phyloP scores from a whole-genome alignment of 2,113 vertebrate genomes.

The Misgurnus anguillicaudatus region DNA sequence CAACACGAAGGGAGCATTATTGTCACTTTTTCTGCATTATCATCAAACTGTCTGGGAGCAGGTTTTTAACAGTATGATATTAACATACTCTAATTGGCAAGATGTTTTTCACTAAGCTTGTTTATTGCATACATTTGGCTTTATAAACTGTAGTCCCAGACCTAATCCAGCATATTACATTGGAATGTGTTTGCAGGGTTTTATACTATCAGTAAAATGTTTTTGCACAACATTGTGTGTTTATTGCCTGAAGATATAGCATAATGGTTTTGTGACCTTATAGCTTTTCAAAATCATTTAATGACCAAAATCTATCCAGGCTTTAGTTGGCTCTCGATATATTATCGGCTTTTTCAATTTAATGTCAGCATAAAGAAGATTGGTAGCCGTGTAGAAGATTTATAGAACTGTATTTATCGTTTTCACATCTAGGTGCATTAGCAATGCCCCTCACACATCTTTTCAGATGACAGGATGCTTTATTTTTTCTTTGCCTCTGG shows the following conservation, averaged over 20 bases:
- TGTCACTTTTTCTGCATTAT: neutral
- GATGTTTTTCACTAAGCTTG: neutral
- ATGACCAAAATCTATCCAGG: conserved; percentile 2
- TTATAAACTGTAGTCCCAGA: neutral
- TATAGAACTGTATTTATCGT: conserved; percentile 43
- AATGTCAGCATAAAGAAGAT: neutral
- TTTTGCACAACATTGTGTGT: neutral
- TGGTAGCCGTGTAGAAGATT: neutral
- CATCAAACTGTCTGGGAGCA: neutral
- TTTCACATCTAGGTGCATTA: conserved; percentile 53
- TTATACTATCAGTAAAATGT: no score
- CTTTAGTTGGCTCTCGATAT: neutral
- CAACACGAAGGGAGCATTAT: conserved; percentile 12
- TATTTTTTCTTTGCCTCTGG: neutral
- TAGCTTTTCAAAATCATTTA: neutral
- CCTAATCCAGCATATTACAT: no score
- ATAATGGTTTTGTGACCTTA: conserved; percentile 5
- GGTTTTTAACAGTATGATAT: neutral
- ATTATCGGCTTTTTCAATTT: neutral
- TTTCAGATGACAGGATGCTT: conserved; percentile 4
- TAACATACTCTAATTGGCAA: neutral
- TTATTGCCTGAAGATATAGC: neutral
- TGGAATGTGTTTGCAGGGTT: no score
- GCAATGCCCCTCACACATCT: conserved; percentile 35
- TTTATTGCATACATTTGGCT: neutral